Percentiles rank a stretch among this genome's conserved stretches.
Conservation (phyloP, 2,797 vertebrate species). For the Lindbergichthys nudifrons region DNA sequence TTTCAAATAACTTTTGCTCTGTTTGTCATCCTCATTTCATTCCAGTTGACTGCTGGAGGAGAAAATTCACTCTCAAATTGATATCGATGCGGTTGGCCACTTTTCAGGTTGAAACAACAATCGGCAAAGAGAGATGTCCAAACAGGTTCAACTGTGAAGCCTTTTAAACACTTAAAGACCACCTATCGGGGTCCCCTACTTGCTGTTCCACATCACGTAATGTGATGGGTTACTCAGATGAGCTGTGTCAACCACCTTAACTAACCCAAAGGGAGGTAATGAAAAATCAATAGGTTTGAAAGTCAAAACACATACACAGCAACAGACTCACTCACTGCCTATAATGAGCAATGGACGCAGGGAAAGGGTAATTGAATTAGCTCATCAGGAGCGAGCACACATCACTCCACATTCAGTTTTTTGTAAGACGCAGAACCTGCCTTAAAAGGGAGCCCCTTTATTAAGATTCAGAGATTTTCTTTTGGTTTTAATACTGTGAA, state of each 20-base stretch:
- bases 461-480: slow-evolving; percentile 1
- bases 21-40: background rate
- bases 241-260: slow-evolving; percentile 3
- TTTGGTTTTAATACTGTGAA: background rate
- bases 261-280: slow-evolving; percentile 22
- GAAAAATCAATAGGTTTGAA: slow-evolving; percentile 18
- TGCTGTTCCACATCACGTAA: slow-evolving; percentile 20
- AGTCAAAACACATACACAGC: background rate
- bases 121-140: slow-evolving; percentile 30
- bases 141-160: slow-evolving; percentile 14
- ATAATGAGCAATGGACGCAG: slow-evolving; percentile 7
- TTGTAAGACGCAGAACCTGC: background rate
- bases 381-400: background rate
- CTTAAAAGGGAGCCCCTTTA: slow-evolving; percentile 10
- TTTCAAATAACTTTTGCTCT: background rate
- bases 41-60: slow-evolving; percentile 27
- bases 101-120: slow-evolving; percentile 35
- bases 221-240: slow-evolving; percentile 19
- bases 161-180: background rate
- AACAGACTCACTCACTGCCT: background rate
- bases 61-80: slow-evolving; percentile 33
- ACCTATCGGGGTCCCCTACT: slow-evolving; percentile 4
- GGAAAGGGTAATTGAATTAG: background rate
- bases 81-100: slow-evolving; percentile 8
- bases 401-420: slow-evolving; percentile 6